Evolutionary conservation across 2,888 invertebrate species (phyloP).

Genomic region (Leptopilina syphax): DNA sequence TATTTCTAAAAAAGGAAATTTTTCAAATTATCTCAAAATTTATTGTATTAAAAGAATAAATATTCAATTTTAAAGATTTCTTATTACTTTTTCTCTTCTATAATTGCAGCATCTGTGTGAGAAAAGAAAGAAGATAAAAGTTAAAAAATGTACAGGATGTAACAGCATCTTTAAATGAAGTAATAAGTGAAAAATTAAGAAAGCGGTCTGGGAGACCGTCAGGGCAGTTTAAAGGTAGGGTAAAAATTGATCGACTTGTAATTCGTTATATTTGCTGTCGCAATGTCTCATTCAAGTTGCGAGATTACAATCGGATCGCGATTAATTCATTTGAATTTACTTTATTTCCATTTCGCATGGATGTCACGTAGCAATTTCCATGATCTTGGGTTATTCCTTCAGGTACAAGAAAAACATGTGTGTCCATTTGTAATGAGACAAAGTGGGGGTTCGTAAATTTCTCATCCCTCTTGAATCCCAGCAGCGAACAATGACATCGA

Average conservation of each 20-base stretch:
- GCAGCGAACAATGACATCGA: neutral
- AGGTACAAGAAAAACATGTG: conserved; percentile 42
- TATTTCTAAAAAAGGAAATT: too few relatives aligned
- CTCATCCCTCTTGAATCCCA: conserved; percentile 44
- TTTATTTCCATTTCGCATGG: conserved; percentile 55
- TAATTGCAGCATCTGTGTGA: too few relatives aligned
- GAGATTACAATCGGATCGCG: conserved; percentile 59
- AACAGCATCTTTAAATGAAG: too few relatives aligned
- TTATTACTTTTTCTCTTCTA: too few relatives aligned
- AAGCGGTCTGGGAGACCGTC: too few relatives aligned
- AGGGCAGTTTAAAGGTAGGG: too few relatives aligned
- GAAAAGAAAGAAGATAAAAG: too few relatives aligned
- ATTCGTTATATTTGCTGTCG: neutral
- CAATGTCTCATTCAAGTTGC: conserved; percentile 42
- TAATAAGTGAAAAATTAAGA: too few relatives aligned
- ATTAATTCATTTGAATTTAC: conserved; percentile 70
- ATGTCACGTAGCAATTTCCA: conserved; percentile 69
- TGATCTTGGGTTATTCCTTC: conserved; percentile 55
- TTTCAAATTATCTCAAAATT: too few relatives aligned
- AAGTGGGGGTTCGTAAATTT: conserved; percentile 55
- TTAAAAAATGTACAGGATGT: too few relatives aligned
- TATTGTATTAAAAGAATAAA: too few relatives aligned
- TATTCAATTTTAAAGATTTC: too few relatives aligned
- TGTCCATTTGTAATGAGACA: conserved; percentile 48
- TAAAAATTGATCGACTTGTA: neutral